Conservation (phyloP, 2,113 vertebrate species). For the Smithornis capensis region DNA sequence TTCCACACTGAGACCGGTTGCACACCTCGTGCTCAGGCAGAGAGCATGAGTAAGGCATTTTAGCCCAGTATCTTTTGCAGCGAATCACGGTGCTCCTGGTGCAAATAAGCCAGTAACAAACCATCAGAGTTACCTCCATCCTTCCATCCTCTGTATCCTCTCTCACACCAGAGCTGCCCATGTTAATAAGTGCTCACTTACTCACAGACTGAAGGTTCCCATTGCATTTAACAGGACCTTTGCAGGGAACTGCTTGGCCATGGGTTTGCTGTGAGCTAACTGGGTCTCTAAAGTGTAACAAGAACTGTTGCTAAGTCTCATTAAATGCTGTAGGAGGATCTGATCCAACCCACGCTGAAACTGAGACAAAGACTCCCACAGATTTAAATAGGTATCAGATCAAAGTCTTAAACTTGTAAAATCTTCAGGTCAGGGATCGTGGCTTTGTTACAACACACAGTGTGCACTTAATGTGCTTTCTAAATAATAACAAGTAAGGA, state of each 20-base stretch:
- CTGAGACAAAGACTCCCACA: slow-evolving; percentile 25
- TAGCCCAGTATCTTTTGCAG: neutral
- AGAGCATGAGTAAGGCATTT: neutral
- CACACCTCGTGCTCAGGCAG: neutral
- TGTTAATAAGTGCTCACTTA: neutral
- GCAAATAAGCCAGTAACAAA: neutral
- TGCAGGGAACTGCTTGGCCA: neutral
- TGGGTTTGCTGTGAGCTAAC: neutral
- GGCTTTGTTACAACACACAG: slow-evolving; percentile 5
- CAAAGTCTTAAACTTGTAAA: slow-evolving; percentile 24
- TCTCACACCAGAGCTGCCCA: neutral
- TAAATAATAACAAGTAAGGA: slow-evolving; percentile 17
- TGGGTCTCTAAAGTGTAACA: neutral
- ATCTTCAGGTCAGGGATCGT: slow-evolving; percentile 7
- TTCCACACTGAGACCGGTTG: neutral
- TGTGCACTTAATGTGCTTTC: neutral
- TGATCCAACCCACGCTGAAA: neutral
- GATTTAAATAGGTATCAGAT: slow-evolving; percentile 27
- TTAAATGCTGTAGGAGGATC: neutral
- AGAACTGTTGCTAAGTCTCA: neutral
- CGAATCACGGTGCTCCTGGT: rapidly evolving
- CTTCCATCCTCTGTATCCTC: neutral
- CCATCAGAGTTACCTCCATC: rapidly evolving
- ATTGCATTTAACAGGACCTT: neutral
- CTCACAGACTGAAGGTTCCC: neutral